A percentile compares a stretch with the other conserved stretches of the same genome.
phyloP scores from a whole-genome alignment of 1,140 invertebrate genomes.

The Drosophila triauraria region DNA sequence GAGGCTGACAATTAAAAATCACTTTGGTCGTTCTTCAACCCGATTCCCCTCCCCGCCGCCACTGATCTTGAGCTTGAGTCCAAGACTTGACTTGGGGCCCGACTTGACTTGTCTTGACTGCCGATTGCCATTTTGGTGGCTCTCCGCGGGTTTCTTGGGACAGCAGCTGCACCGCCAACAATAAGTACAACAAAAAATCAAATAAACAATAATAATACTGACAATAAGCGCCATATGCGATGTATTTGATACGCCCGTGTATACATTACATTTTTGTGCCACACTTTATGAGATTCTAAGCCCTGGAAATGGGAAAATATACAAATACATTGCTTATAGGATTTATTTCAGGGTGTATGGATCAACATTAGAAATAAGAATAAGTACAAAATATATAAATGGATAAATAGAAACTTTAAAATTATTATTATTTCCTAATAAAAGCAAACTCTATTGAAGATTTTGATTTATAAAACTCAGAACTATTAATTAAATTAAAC shows the following conservation, averaged over 20 bases:
- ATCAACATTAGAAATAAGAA: no score
- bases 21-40: constrained; percentile 49
- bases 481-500: no score
- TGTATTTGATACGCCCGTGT: constrained; percentile 52
- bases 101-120: constrained; percentile 49
- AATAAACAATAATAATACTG: constrained; percentile 20
- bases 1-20: constrained; percentile 81
- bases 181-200: not conserved
- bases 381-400: not conserved
- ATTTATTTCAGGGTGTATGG: no score
- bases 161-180: constrained; percentile 21
- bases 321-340: not conserved
- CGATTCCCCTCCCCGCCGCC: not conserved
- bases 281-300: constrained; percentile 1
- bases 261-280: constrained; percentile 25
- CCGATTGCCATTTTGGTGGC: constrained; percentile 65
- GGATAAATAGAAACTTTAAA: no score
- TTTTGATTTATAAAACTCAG: no score
- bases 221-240: constrained; percentile 39
- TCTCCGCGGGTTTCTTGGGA: constrained; percentile 21
- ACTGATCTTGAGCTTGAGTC: not conserved
- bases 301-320: not conserved
- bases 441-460: not conserved
- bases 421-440: no score
- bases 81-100: constrained; percentile 24